Evolutionary conservation across 92 coral and sea anemone species (phyloP), one percentile per base, ranked within the genome.

Genomic region (Siderastrea siderea): DNA sequence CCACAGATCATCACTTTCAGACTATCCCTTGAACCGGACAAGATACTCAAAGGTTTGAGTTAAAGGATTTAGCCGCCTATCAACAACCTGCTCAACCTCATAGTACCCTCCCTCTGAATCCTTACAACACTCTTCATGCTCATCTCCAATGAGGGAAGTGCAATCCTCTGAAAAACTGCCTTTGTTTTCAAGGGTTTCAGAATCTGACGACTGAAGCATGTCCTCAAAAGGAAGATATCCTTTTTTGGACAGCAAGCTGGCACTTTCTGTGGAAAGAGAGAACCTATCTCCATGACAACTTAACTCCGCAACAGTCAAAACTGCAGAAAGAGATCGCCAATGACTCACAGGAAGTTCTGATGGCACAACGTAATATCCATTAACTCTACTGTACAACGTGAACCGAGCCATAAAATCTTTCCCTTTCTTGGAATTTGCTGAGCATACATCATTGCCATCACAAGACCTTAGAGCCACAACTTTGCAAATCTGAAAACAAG

Each of bases 1-100:
- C 86, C 91, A 87, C 81, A 63, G 17, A 26, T 87, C 77, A 64
- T 80, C 81, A 46, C 57, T n/a, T 0, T 53, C 82, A 59, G 91
- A 71, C 38, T 88, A 81, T 14, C 87, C 87, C 77, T 53, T 62
- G 11, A 88, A 81, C 44, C 86, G 68, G 1, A 87, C 87, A 47
- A 59, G 17, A 47, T 87, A 87, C 74, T 64, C 91, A 81, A 72
- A 81, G 4, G 63, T 14, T 61, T 80, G 82, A 58, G 87, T 87
- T 47, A 3, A 50, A 12, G 68, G 75, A 66, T 43, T 19, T 9
- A 81, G 1, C 0, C 91, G 91, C 49, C 87, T 71, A 44, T 87
- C 86, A 58, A 80, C 7, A 64, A 80, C 62, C 47, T 54, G 2
- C 52, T 87, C 87, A 49, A 87, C 86, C 8, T 87, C 74, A 49